Evolutionary conservation across 2,888 invertebrate species (phyloP).

Genomic region (Melanophora roralis): DNA sequence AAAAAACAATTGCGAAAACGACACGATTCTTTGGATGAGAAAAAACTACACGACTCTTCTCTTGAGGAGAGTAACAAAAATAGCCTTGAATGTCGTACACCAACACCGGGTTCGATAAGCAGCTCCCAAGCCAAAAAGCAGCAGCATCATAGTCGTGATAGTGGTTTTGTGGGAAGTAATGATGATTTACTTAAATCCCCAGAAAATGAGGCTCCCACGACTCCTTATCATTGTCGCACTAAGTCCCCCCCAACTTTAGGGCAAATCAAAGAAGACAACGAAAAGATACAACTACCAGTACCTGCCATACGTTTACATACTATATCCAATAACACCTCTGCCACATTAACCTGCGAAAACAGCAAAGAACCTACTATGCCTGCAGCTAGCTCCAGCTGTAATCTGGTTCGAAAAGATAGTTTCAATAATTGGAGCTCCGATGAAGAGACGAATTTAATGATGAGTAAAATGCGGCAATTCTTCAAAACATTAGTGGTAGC

Average conservation of each 20-base stretch:
- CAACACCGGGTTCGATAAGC: slow-evolving; percentile 75
- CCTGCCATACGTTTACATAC: slow-evolving; percentile 60
- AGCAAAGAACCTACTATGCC: slow-evolving; percentile 26
- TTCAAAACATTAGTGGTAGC: slow-evolving; percentile 93
- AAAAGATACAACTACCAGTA: slow-evolving; percentile 72
- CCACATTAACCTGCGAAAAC: slow-evolving; percentile 19
- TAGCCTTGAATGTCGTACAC: slow-evolving; percentile 67
- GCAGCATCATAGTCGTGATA: slow-evolving; percentile 85
- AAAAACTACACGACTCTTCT: slow-evolving; percentile 77
- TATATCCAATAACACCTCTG: slow-evolving; percentile 50
- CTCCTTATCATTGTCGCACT: slow-evolving; percentile 41
- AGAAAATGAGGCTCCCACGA: slow-evolving; percentile 68
- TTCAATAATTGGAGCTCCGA: slow-evolving; percentile 97
- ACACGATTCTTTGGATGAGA: slow-evolving; percentile 75
- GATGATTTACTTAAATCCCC: slow-evolving; percentile 86
- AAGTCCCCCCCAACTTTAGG: slow-evolving; percentile 70
- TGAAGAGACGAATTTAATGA: slow-evolving; percentile 95
- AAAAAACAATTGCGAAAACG: slow-evolving; percentile 88
- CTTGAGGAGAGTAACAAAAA: slow-evolving; percentile 57
- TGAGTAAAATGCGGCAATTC: slow-evolving; percentile 95
- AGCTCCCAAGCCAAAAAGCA: slow-evolving; percentile 83
- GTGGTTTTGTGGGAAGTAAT: slow-evolving; percentile 92
- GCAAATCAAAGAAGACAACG: slow-evolving; percentile 74
- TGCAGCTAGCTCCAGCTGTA: slow-evolving; percentile 76
- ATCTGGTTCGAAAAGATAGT: slow-evolving; percentile 88